Base-by-base conservation (phyloP, 2,888 invertebrate genomes). In the Dynastes tityus region DNA sequence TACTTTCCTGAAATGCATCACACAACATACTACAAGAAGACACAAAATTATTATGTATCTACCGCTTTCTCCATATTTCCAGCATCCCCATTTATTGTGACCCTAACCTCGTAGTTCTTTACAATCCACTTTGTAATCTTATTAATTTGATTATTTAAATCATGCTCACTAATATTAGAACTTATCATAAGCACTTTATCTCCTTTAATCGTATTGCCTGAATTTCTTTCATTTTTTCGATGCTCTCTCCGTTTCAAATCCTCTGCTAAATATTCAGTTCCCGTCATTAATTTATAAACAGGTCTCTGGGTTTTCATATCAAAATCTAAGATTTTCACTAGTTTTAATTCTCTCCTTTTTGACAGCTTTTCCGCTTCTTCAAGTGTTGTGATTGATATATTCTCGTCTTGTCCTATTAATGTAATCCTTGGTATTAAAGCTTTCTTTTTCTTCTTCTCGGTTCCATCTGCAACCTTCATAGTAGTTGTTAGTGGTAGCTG, bases 351-450 rank as follows among this genome's bases (percentile, higher is more conserved):
- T 82, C 94, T 89, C 58, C 93, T 90, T 78, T 91, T 90, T 0
- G 95, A 93, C 79, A 96, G 84, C 86, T 91, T 94, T 82, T 93
- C 90, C 0, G 95, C 95, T 83, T 93, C 93, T 81, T 93, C 93
- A 37, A 95, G 81, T 37, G 93, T 92, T 0, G 91, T 91, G 2
- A 95, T 90, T 80, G 89, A 90, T 27, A 93, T 87, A 45, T 90
- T 88, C 83, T 92, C 89, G 85, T 93, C 91, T 70, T 85, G 83
- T 53, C 90, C 89, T 78, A 95, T 89, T 40, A 95, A 87, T 0
- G 94, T 95, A 80, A 95, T 93, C 88, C 91, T 92, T n/a, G 92
- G 89, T 80, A 88, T 83, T n/a, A 87, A 84, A 16, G 85, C 67
- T 1, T 84, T 85, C 81, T 87, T 87, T 86, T 87, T 79, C 29